Evolutionary conservation across 2,113 vertebrate genomes (phyloP), one percentile per base, ranked within the genome.

Genomic region (Phaethornis superciliosus): DNA sequence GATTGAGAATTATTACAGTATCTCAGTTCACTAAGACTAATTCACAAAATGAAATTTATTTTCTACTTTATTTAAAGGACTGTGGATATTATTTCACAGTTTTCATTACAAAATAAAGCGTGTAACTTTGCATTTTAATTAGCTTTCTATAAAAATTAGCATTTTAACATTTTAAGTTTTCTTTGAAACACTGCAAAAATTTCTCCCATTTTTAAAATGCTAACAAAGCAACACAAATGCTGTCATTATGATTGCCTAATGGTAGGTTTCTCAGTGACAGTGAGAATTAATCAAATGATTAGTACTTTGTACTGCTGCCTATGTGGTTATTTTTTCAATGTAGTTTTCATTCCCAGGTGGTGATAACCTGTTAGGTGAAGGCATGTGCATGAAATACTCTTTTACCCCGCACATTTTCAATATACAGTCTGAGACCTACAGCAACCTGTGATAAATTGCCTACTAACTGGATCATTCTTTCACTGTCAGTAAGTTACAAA

Each of bases 271-370:
- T 87, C 51, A 95, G 37, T 96, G 97, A 97, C 93, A 95, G 70
- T 33, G 76, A 80, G 68, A 95, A 96, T 97, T 96, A 96, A 92
- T 89, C 94, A 96, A 95, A 69, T 89, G 92, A 96, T 96, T 96
- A 96, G 52, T 69, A 44, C 64, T 89, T 90, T 71, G 82, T 33
- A 15, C 47, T 93, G 71, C 56, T 91, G 75, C 30, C 64, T 46
- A 32, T 54, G 56, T 54, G 83, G 14, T 80, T 81, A 21, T 49
- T 94, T 76, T 81, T 74, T 6, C 23, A 74, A 24, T 59, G 52
- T 54, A 56, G 26, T 88, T 95, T 79, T 94, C 40, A 78, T 95
- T 88, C 85, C 60, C 86, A 87, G 80, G 37, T 93, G 85, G 68
- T 72, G 76, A 26, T 84, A 93, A 46, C 30, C 35, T 11, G 13